phyloP scores from a whole-genome alignment of 2,797 vertebrate genomes.

The Hoplostethus mediterraneus region DNA sequence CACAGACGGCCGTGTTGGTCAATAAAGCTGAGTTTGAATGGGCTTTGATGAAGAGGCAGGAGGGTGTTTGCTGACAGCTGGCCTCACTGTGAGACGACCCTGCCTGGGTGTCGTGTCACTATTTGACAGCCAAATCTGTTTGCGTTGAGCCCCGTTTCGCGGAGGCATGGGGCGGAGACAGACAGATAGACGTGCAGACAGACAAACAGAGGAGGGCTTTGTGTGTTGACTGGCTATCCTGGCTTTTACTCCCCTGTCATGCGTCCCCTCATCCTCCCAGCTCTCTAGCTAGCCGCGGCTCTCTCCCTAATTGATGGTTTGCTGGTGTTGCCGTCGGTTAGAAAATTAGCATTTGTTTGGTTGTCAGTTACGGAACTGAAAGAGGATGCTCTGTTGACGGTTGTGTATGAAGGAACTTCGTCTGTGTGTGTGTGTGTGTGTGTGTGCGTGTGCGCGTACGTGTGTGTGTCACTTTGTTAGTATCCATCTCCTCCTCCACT shows the following conservation, averaged over 20 bases:
- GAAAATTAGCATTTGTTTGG: constrained; percentile 77
- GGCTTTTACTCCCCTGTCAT: constrained; percentile 63
- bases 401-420: constrained; percentile 64
- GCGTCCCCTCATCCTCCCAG: constrained; percentile 50
- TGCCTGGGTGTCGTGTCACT: constrained; percentile 76
- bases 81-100: constrained; percentile 77
- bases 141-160: constrained; percentile 62
- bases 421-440: constrained; percentile 33
- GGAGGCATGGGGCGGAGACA: constrained; percentile 31
- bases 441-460: constrained; percentile 39
- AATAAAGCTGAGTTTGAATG: constrained; percentile 77
- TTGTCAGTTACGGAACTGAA: constrained; percentile 71
- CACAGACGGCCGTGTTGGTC: constrained; percentile 72
- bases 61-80: constrained; percentile 80
- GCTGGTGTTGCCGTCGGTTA: constrained; percentile 62
- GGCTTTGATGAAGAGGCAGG: constrained; percentile 77
- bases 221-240: constrained; percentile 67
- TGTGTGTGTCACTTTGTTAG: constrained; percentile 72
- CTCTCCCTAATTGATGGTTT: constrained; percentile 67
- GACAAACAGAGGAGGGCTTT: constrained; percentile 64
- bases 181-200: constrained; percentile 58
- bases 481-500: constrained; percentile 84
- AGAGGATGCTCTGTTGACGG: constrained; percentile 59
- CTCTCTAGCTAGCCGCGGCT: constrained; percentile 58
- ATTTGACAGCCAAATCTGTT: constrained; percentile 82